Percentiles rank a stretch among this genome's conserved stretches.
These are phyloP conservation scores for Sarcophaga bullata DNA, from an alignment of 1,140 invertebrate genomes.

Conservation along the genomic window DNA sequence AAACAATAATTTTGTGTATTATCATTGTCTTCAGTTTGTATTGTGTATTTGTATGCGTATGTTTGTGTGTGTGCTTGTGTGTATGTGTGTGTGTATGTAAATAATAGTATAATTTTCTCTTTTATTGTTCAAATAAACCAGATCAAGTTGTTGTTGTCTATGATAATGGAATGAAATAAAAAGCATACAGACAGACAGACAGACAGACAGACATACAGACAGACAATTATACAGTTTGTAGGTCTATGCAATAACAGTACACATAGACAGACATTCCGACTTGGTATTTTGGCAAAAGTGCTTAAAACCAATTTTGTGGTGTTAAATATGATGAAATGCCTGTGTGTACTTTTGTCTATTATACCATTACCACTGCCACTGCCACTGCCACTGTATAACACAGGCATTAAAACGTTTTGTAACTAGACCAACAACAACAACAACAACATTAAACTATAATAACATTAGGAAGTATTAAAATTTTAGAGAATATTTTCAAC, in stretches of 20 bases:
- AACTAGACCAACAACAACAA: background rate
- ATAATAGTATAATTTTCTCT: conserved; percentile 21
- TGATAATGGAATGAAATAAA: background rate
- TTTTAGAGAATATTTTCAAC: too few species aligned
- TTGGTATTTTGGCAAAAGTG: background rate
- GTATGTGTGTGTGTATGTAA: background rate
- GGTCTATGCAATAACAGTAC: too few species aligned
- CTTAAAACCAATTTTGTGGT: conserved; percentile 20
- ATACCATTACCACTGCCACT: too few species aligned
- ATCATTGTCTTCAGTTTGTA: background rate
- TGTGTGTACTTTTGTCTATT: background rate
- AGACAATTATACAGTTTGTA: background rate
- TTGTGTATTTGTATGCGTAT: background rate
- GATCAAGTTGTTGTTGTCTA: conserved; percentile 1
- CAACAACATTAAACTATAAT: too few species aligned
- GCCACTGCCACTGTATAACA: background rate
- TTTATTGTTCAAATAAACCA: conserved; percentile 9
- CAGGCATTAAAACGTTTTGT: background rate
- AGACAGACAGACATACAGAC: background rate
- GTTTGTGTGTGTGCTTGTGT: background rate
- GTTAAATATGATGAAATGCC: conserved; percentile 5
- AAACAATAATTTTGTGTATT: background rate
- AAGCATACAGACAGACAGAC: background rate
- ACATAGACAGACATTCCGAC: too few species aligned
- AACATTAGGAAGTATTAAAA: too few species aligned